A percentile compares a stretch with the other conserved stretches of the same genome.
These are phyloP conservation scores for Zootermopsis nevadensis DNA, from an alignment of 2,888 invertebrate genomes.

Conservation along the genomic window DNA sequence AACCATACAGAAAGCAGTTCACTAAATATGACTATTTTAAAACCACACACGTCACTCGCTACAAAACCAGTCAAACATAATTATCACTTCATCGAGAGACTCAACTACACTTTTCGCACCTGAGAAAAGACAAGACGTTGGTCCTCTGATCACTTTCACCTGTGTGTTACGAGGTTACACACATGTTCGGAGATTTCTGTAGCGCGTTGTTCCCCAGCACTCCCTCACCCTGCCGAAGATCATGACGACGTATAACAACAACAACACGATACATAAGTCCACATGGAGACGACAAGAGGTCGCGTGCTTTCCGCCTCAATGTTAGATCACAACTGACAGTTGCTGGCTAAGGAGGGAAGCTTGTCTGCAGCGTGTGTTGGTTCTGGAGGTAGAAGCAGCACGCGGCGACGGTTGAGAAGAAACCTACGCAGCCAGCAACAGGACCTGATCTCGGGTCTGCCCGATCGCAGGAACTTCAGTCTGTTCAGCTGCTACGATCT, in stretches of 20 bases:
- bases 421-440: not conserved
- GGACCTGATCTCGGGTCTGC: too few species aligned
- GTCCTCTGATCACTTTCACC: not conserved
- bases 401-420: not conserved
- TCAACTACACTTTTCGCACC: not conserved
- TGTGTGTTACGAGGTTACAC: not conserved
- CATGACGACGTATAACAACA: too few species aligned
- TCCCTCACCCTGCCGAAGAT: not conserved
- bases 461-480: not conserved
- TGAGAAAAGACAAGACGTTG: not conserved
- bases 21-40: not conserved
- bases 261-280: not conserved
- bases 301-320: not conserved
- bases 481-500: too few species aligned
- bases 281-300: not conserved
- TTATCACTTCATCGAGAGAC: not conserved
- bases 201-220: not conserved
- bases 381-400: not conserved
- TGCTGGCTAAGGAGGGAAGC: not conserved
- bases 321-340: slow-evolving; percentile 21
- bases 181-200: not conserved
- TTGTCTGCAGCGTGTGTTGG: not conserved
- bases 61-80: not conserved
- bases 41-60: not conserved
- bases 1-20: not conserved